A percentile compares a stretch with the other conserved stretches of the same genome.
These are phyloP conservation scores for Neodiprion lecontei DNA, from an alignment of 1,140 invertebrate species.

Conservation along the genomic window DNA sequence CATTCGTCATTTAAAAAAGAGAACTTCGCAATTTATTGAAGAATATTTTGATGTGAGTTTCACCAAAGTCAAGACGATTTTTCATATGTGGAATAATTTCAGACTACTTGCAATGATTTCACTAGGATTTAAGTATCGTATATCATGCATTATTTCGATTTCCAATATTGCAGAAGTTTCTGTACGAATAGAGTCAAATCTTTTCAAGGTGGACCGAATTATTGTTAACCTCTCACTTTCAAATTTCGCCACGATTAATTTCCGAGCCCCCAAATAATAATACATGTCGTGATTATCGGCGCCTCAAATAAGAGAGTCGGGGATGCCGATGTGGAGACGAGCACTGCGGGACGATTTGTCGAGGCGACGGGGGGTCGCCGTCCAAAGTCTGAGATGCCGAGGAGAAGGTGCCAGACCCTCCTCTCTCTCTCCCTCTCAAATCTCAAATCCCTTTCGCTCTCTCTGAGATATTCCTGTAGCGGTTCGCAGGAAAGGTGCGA, in stretches of 20 bases:
- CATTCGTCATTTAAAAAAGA: too few relatives aligned
- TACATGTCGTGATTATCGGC: background rate
- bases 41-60: too few relatives aligned
- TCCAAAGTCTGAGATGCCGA: background rate
- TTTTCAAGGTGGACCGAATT: too few relatives aligned
- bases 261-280: background rate
- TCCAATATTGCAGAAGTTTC: background rate
- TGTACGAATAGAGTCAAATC: background rate
- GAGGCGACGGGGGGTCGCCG: background rate
- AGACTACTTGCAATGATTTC: too few relatives aligned
- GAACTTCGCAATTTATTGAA: too few relatives aligned
- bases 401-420: background rate
- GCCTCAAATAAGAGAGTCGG: background rate
- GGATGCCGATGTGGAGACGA: background rate
- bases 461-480: background rate
- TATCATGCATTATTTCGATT: background rate
- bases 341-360: constrained; percentile 1
- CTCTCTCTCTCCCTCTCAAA: background rate
- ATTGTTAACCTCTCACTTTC: background rate
- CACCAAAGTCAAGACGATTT: too few relatives aligned
- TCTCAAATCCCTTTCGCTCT: background rate
- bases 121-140: background rate
- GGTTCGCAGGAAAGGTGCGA: background rate
- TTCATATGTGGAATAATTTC: too few relatives aligned
- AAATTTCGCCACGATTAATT: background rate